Evolutionary conservation across 2,113 vertebrate species (phyloP).

Genomic region (Bubo bubo): DNA sequence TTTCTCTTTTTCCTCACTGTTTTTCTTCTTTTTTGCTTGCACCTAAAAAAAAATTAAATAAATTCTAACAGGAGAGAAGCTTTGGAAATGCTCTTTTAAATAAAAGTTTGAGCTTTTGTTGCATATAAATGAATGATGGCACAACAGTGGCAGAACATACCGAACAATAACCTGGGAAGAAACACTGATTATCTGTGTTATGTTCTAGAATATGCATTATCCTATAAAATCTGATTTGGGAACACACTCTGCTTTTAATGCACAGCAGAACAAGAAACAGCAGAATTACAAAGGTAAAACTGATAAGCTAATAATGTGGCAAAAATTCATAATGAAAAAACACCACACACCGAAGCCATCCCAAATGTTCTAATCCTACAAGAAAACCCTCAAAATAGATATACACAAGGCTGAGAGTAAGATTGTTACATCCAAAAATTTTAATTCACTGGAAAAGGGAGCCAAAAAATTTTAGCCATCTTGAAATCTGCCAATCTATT

Average conservation of each 20-base stretch:
- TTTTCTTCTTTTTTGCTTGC: slow-evolving; percentile 91
- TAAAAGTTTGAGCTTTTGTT: background rate
- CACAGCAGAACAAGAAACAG: background rate
- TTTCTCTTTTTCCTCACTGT: slow-evolving; percentile 85
- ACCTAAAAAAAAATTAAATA: slow-evolving; percentile 65
- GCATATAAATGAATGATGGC: background rate
- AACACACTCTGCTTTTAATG: background rate
- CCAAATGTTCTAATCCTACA: background rate
- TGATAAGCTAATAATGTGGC: background rate
- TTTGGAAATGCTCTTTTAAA: background rate
- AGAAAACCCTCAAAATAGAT: background rate
- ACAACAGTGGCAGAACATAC: background rate
- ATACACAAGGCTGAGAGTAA: background rate
- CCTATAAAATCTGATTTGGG: background rate
- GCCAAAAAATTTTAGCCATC: background rate
- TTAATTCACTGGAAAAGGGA: background rate
- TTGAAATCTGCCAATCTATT: background rate
- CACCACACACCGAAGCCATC: background rate
- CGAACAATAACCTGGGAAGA: background rate
- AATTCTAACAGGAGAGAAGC: background rate
- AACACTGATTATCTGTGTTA: background rate
- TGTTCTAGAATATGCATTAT: background rate
- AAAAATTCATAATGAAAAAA: background rate
- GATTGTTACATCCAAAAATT: background rate
- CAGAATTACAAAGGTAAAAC: background rate